phyloP scores from a whole-genome alignment of 2,888 invertebrate species.

The Vanessa cardui region DNA sequence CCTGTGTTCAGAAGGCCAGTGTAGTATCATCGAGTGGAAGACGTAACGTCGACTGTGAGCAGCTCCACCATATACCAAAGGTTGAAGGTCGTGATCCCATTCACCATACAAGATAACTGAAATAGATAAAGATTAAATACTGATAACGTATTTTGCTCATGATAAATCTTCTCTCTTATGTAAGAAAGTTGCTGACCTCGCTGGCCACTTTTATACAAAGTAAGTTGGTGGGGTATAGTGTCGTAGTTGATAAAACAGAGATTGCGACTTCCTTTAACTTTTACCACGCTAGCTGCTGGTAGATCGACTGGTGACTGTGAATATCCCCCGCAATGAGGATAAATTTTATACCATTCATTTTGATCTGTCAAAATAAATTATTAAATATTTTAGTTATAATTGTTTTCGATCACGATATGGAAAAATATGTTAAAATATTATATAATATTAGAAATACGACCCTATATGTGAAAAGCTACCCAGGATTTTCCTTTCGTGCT shows the following conservation, averaged over 20 bases:
- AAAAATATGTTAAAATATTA: no score
- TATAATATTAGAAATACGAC: no score
- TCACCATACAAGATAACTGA: constrained; percentile 57
- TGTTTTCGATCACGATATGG: no score
- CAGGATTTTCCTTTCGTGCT: no score
- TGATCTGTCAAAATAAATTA: constrained; percentile 51
- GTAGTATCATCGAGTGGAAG: constrained; percentile 62
- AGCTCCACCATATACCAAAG: constrained; percentile 64
- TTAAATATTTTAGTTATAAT: no score
- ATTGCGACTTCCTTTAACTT: constrained; percentile 48
- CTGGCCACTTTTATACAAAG: constrained; percentile 51
- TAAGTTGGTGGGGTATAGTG: constrained; percentile 47
- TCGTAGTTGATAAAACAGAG: constrained; percentile 59
- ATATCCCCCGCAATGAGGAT: constrained; percentile 54
- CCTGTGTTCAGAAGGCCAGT: constrained; percentile 67
- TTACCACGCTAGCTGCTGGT: constrained; percentile 51
- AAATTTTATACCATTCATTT: constrained; percentile 50
- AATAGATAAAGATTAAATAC: no score
- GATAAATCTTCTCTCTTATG: no score
- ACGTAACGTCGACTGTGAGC: constrained; percentile 64
- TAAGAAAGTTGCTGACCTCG: constrained; percentile 46
- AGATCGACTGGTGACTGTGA: constrained; percentile 66
- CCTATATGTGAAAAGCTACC: no score
- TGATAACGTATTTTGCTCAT: no score
- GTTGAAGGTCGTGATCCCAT: constrained; percentile 53